Percentiles rank a stretch among this genome's conserved stretches.
Evolutionary conservation across 2,888 invertebrate species (phyloP).

Genomic region (Hetaerina titia): DNA sequence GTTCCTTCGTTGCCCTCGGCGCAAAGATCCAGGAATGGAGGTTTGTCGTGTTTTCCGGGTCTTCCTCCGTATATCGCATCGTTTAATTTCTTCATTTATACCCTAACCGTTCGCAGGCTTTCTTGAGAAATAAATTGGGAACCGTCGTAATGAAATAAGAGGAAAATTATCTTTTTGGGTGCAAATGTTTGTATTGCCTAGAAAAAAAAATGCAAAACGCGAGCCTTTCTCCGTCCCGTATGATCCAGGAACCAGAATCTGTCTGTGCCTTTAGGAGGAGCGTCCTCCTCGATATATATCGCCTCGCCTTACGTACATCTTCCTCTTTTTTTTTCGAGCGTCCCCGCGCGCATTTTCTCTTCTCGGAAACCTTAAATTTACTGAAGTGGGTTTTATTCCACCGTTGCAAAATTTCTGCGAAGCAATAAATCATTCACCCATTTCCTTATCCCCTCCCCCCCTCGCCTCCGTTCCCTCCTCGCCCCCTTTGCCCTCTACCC

Average conservation of each 20-base stretch:
- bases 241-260: not conserved
- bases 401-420: slow-evolving; percentile 35
- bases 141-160: not conserved
- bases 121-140: not conserved
- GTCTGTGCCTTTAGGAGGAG: not conserved
- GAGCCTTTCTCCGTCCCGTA: not conserved
- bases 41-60: not conserved
- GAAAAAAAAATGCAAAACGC: not conserved
- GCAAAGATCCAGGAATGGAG: not conserved
- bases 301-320: not conserved
- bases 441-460: not conserved
- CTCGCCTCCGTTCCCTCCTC: too few relatives aligned
- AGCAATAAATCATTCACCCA: slow-evolving; percentile 39
- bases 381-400: slow-evolving; percentile 33
- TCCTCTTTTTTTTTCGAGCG: not conserved
- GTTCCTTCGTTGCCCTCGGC: not conserved
- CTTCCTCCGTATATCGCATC: not conserved
- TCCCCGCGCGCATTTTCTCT: slow-evolving; percentile 10
- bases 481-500: not conserved
- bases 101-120: not conserved
- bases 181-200: not conserved
- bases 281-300: not conserved
- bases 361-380: slow-evolving; percentile 33
- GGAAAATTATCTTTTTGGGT: not conserved
- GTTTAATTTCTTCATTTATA: not conserved